phyloP scores from a whole-genome alignment of 2,113 vertebrate species.

The Myotis yumanensis region DNA sequence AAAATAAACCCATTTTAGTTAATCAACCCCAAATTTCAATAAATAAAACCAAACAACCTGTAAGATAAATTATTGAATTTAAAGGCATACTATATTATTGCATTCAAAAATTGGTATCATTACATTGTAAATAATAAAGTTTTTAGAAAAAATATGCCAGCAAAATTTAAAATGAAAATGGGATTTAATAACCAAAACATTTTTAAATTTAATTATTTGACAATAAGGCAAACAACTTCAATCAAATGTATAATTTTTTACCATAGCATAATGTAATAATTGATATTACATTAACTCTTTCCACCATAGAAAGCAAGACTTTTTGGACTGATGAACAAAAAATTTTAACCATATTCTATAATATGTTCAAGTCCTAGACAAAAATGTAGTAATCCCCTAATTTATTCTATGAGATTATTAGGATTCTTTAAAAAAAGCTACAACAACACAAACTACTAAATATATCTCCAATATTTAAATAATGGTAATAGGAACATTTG shows the following conservation, averaged over 20 bases:
- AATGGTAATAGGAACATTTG: neutral
- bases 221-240: neutral
- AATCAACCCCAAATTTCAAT: neutral
- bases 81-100: neutral
- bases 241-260: neutral
- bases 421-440: neutral
- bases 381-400: neutral
- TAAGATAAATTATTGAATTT: neutral
- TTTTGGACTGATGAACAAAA: neutral
- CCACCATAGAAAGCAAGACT: neutral
- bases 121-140: constrained; percentile 4
- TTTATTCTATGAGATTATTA: neutral
- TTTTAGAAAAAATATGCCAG: neutral
- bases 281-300: neutral
- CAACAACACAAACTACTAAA: neutral
- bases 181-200: neutral
- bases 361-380: neutral
- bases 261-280: neutral
- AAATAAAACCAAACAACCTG: neutral
- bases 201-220: neutral
- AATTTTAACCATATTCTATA: neutral
- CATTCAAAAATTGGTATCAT: neutral
- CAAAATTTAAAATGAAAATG: neutral
- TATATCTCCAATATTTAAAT: neutral
- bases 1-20: neutral